Percentiles rank a stretch among this genome's conserved stretches.
Conservation (phyloP, 2,113 vertebrate genomes). For the Antechinus stuartii region DNA sequence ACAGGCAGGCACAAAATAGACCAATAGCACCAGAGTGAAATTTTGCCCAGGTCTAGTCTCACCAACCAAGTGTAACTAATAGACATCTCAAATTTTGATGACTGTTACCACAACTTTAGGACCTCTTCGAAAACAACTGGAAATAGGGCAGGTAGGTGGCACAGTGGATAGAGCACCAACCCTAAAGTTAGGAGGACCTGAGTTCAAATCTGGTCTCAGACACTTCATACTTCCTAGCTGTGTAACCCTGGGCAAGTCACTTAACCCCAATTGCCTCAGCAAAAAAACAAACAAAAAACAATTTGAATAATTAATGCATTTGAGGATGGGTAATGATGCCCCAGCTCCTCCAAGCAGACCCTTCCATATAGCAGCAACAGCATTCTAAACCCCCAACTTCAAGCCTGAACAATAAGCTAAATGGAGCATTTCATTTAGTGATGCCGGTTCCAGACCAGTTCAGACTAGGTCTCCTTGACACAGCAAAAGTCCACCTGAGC, state of each 20-base stretch:
- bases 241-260: no score
- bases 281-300: conserved; percentile 11
- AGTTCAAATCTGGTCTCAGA: no score
- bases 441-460: conserved; percentile 50
- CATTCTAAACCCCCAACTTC: conserved; percentile 51
- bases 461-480: conserved; percentile 57
- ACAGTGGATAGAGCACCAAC: no score
- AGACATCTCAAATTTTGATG: conserved; percentile 9
- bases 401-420: conserved; percentile 47
- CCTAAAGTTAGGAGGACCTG: no score
- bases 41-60: conserved; percentile 41
- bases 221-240: no score
- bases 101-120: not conserved
- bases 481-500: conserved; percentile 57
- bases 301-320: conserved; percentile 40
- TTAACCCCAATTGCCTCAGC: no score
- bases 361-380: conserved; percentile 33
- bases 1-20: not conserved
- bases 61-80: conserved; percentile 29
- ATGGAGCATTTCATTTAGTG: conserved; percentile 27
- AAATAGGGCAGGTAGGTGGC: not conserved
- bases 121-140: not conserved
- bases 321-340: conserved; percentile 33
- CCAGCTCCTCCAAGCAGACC: conserved; percentile 12
- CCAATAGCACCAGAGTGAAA: conserved; percentile 19